phyloP scores from a whole-genome alignment of 2,113 vertebrate genomes.

The Mystacornis crossleyi region DNA sequence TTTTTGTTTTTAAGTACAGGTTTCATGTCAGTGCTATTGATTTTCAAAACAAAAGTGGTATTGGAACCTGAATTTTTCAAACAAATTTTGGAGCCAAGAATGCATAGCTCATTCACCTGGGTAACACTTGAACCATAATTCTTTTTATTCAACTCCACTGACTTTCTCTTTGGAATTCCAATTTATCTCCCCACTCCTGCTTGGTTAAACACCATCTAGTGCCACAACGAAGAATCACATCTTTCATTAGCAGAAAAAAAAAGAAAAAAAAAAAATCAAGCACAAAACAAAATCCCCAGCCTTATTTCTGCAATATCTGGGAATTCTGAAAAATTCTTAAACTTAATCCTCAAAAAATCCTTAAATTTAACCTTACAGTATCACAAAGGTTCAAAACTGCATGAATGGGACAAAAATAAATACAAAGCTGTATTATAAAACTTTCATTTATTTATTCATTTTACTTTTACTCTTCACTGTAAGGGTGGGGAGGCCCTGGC shows the following conservation, averaged over 20 bases:
- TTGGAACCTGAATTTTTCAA: not conserved
- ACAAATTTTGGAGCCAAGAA: not conserved
- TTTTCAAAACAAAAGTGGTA: not conserved
- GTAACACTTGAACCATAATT: not conserved
- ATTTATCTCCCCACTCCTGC: not conserved
- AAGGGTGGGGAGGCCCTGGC: not conserved
- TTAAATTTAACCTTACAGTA: not conserved
- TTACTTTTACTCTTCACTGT: not conserved
- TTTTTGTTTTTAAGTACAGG: not conserved
- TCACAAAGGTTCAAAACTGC: not conserved
- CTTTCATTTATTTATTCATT: not conserved
- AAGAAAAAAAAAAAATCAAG: not conserved
- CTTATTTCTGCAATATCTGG: not conserved
- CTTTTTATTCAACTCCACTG: not conserved
- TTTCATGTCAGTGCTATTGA: not conserved
- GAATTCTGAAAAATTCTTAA: not conserved
- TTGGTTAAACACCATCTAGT: constrained; percentile 5
- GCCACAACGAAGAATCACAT: not conserved
- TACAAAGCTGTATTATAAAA: not conserved
- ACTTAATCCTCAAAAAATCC: not conserved
- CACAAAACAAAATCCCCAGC: not conserved
- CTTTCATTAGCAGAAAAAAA: not conserved
- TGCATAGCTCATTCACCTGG: not conserved
- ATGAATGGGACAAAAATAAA: not conserved
- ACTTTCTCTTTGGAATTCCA: not conserved